Evolutionary conservation across 2,797 vertebrate genomes (phyloP), one percentile per base, ranked within the genome.

Genomic region (Acomys russatus): DNA sequence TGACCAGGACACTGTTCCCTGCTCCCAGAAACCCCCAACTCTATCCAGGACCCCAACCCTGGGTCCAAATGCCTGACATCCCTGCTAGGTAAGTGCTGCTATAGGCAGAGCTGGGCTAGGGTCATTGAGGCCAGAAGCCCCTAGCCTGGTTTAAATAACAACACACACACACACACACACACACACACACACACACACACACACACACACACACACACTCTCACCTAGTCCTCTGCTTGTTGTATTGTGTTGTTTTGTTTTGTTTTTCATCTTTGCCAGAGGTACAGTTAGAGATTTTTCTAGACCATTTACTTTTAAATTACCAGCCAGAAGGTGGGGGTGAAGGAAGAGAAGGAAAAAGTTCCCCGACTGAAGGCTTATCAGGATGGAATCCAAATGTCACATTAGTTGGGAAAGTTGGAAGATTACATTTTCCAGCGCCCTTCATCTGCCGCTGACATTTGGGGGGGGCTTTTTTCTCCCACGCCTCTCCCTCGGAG

Each of bases 311-410:
- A 98, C 98, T 99, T 98, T 98, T 98, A 98, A 99, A 99, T 99
- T 98, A 98, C 98, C 98, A 98, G 98, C 98, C 98, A 97, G 98
- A 97, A 97, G 96, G 94, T 96, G 92, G 96, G 97, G 97, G 96
- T 78, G 77, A 95, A 91, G 89, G 64, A 28, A 93, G 88, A 94
- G 86, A 97, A 96, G 88, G 90, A 93, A 94, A 95, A 97, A 98
- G 95, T 97, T 98, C 96, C 97, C 97, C 97, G 98, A 98, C 98
- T 98, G 98, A 99, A 99, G 99, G 98, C 98, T 99, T 99, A 99
- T 99, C 99, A 92, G 98, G 98, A 99, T 98, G 96, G 98, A 99
- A 99, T 99, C 99, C 99, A 99, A 99, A 99, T 99, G 99, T 98
- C 99, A 99, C 98, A 98, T 98, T 98, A 98, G 98, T 98, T 98